Evolutionary conservation across 1,140 invertebrate species (phyloP), one percentile per base, ranked within the genome.

Genomic region (Leguminivora glycinivorella): DNA sequence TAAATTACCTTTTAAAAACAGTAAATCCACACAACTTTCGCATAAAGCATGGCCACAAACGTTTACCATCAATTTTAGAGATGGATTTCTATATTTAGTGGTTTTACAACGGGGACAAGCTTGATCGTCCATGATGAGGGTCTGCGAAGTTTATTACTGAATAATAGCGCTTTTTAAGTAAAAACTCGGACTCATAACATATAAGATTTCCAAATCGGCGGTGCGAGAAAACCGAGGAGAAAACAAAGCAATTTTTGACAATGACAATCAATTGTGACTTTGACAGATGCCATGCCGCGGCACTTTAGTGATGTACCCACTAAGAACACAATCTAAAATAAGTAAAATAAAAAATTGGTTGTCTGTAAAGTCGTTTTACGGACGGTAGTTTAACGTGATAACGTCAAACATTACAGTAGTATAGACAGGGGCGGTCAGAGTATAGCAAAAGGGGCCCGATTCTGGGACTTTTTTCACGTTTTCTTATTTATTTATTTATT

Each of bases 101-200:
- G 98, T 99, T 93, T 99, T 99, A 92, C 99, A 99, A 88, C 97
- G 94, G 74, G 98, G 98, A 92, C 99, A 99, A 14, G 95, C 96
- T 90, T 97, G 95, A 80, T 98, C 97, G 74, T 97, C 96, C 96
- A 97, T 96, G 12, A 12, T 83, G 56, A 74, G 77, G 29, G 17
- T 34, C 34, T 56, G 85, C 71, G 56, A 67, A 4, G 29, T 9
- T 71, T 38, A 67, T 67, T 31, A 68, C 68, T 67, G 17, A n/a
- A 43, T 43, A 69, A 63, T n/a, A 26, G n/a, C 22, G 43, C 9
- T 69, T 47, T 52, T 68, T n/a, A 9, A 25, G 4, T 7, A 22
- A 6, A 25, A 24, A 68, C 4, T 1, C 6, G 19, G 29, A 47
- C 43, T 68, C 40, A 40, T 40, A 43, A 2, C 7, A 47, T 25